phyloP scores from a whole-genome alignment of 30 jellyfish, hydroid and myxozoan genomes.

The Calvadosia cruxmelitensis region DNA sequence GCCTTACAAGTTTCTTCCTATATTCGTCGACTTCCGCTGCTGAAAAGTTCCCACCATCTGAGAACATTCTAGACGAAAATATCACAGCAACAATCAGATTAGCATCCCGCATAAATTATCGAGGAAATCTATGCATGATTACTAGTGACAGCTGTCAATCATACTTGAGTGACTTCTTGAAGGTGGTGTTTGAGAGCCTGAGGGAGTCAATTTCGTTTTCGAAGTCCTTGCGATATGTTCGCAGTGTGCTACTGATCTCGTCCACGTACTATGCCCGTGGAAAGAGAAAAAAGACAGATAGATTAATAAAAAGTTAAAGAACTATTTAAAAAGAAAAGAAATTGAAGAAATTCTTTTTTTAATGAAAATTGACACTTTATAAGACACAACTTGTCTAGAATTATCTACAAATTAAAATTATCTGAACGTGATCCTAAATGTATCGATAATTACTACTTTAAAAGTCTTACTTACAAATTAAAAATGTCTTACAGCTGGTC shows the following conservation, averaged over 20 bases:
- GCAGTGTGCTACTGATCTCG: slow-evolving; percentile 45
- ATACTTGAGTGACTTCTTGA: slow-evolving; percentile 56
- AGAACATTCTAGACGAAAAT: slow-evolving; percentile 34
- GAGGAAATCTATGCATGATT: too few relatives aligned
- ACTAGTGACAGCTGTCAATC: too few relatives aligned
- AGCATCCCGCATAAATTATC: too few relatives aligned
- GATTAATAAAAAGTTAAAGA: too few relatives aligned
- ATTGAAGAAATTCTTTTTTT: neutral
- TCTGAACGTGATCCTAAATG: too few relatives aligned
- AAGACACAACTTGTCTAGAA: too few relatives aligned
- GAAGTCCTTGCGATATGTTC: slow-evolving; percentile 52
- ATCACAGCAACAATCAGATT: too few relatives aligned
- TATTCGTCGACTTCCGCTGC: slow-evolving; percentile 76
- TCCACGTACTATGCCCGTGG: slow-evolving; percentile 56
- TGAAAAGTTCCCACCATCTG: slow-evolving; percentile 89
- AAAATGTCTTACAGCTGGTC: too few relatives aligned
- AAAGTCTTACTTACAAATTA: too few relatives aligned
- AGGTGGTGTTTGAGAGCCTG: slow-evolving; percentile 52
- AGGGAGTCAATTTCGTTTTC: slow-evolving; percentile 49
- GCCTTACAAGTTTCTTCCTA: slow-evolving; percentile 52
- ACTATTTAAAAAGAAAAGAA: neutral
- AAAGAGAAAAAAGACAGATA: neutral
- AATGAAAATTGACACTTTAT: too few relatives aligned
- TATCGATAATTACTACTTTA: too few relatives aligned
- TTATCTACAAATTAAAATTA: too few relatives aligned